Percentiles rank a stretch among this genome's conserved stretches.
phyloP scores from a whole-genome alignment of 2,113 vertebrate species.

The Eudyptes chrysolophus region DNA sequence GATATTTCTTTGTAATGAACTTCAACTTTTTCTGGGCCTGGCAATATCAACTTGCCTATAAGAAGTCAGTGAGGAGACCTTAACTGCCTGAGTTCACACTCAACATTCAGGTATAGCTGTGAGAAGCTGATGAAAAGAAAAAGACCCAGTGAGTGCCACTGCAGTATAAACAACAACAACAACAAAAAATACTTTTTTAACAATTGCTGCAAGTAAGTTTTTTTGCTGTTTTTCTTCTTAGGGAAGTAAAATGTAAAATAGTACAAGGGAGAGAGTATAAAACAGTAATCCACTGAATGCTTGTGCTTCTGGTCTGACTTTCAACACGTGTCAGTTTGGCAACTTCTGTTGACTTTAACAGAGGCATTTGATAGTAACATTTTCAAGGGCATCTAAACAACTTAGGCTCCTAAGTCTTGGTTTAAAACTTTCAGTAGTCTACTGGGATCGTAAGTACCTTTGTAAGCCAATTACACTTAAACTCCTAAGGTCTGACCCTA shows the following conservation, averaged over 20 bases:
- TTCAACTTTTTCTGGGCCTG: not conserved
- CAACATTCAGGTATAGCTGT: not conserved
- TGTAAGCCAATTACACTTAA: not conserved
- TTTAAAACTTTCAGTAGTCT: not conserved
- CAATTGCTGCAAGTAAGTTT: not conserved
- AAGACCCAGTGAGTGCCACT: not conserved
- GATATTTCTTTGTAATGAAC: not conserved
- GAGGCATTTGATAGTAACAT: not conserved
- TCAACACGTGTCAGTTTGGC: not conserved
- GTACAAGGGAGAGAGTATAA: not conserved
- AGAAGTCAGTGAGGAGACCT: not conserved
- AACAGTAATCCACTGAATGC: not conserved
- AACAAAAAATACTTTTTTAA: not conserved
- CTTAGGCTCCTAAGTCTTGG: not conserved
- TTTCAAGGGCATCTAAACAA: not conserved
- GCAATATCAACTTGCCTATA: not conserved
- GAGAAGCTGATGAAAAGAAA: not conserved
- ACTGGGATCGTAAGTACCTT: not conserved
- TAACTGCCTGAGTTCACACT: not conserved
- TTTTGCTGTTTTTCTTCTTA: not conserved
- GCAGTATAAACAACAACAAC: not conserved
- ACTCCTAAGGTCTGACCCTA: not conserved
- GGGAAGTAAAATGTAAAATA: not conserved
- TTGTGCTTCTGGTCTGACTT: not conserved
- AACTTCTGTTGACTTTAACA: not conserved